These are phyloP conservation scores for Pollenia labialis DNA, from an alignment of 2,888 invertebrate species.

Conservation along the genomic window DNA sequence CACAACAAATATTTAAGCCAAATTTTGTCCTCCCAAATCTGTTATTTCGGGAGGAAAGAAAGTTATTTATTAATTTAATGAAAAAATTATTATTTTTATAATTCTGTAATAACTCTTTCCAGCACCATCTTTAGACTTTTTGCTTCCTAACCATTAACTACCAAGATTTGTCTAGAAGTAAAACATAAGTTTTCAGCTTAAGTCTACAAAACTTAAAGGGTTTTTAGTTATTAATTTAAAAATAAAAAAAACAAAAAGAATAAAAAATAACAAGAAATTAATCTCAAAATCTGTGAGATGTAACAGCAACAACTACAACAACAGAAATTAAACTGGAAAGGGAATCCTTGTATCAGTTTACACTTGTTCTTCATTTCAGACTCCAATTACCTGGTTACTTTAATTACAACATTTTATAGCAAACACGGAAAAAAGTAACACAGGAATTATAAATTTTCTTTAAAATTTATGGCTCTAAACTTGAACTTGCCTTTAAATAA, in stretches of 20 bases:
- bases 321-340: constrained; percentile 6
- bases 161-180: not conserved
- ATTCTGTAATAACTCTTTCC: constrained; percentile 6
- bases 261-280: constrained; percentile 39
- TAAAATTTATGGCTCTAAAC: constrained; percentile 41
- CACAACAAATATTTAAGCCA: too few relatives aligned
- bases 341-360: constrained; percentile 24
- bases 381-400: constrained; percentile 38
- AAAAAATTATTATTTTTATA: not conserved
- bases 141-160: not conserved
- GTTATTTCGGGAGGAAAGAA: too few relatives aligned
- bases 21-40: too few relatives aligned
- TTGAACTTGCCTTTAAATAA: constrained; percentile 43
- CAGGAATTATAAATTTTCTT: not conserved
- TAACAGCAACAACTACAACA: not conserved
- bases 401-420: constrained; percentile 42
- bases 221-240: constrained; percentile 26
- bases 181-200: constrained; percentile 1
- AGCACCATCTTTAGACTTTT: not conserved
- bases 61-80: too few relatives aligned
- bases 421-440: not conserved
- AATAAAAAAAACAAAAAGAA: not conserved
- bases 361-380: constrained; percentile 41
- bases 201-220: constrained; percentile 28
- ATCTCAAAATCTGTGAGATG: constrained; percentile 30